phyloP scores from a whole-genome alignment of 2,888 invertebrate species.

The Linyphia triangularis region DNA sequence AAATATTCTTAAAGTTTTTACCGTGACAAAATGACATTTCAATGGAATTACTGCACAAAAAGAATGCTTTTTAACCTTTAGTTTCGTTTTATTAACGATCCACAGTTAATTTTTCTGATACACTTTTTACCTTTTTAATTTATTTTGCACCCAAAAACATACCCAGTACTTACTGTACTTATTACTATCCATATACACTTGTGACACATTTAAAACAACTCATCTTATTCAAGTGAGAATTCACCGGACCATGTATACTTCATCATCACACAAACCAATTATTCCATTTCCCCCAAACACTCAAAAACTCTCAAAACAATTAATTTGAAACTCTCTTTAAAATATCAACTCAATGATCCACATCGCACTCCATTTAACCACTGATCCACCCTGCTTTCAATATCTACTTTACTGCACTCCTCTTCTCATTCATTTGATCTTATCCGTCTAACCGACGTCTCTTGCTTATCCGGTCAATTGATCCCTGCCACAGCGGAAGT shows the following conservation, averaged over 20 bases:
- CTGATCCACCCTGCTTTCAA: neutral
- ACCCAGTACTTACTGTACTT: neutral
- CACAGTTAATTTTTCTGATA: neutral
- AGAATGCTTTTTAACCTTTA: neutral
- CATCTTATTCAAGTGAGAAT: neutral
- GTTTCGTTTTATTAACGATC: neutral
- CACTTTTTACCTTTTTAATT: neutral
- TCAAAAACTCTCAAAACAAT: neutral
- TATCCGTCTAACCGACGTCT: neutral
- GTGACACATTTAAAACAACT: neutral
- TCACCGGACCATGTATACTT: neutral
- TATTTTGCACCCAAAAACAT: neutral
- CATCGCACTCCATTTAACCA: neutral
- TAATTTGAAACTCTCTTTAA: neutral
- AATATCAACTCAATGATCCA: neutral
- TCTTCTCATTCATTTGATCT: neutral
- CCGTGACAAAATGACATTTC: too few relatives aligned
- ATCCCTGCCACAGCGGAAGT: conserved; percentile 1
- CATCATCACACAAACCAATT: too few relatives aligned
- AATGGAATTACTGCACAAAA: neutral
- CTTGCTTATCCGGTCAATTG: conserved; percentile 2
- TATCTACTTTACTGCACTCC: neutral
- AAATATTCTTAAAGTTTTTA: too few relatives aligned
- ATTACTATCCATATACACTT: neutral
- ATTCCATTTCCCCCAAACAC: neutral